Evolutionary conservation across 2,888 invertebrate species (phyloP).

Genomic region (Leucophora obtusa): DNA sequence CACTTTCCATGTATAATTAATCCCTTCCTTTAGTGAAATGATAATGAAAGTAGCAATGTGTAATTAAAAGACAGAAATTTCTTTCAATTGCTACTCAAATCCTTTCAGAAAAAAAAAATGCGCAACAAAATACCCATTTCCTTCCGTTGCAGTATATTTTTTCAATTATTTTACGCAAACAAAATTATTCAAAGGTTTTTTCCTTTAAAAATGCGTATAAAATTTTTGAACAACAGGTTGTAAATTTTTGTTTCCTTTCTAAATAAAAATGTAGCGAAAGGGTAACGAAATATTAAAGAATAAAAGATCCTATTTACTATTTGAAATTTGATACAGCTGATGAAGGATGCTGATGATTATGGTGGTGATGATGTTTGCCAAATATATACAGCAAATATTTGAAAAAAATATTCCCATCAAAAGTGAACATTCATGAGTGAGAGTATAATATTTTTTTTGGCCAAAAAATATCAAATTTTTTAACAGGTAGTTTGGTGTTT

Average conservation of each 20-base stretch:
- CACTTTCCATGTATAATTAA: neutral
- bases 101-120: constrained; percentile 41
- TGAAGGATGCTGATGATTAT: constrained; percentile 28
- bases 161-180: constrained; percentile 26
- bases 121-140: constrained; percentile 50
- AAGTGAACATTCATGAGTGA: neutral
- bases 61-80: neutral
- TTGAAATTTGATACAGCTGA: constrained; percentile 58
- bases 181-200: neutral
- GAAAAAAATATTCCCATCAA: neutral
- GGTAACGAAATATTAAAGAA: constrained; percentile 6
- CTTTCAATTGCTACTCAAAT: constrained; percentile 8
- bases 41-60: neutral
- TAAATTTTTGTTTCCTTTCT: constrained; percentile 34
- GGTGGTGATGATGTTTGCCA: constrained; percentile 39
- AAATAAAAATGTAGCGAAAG: constrained; percentile 13
- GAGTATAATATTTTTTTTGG: neutral
- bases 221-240: constrained; percentile 55
- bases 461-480: constrained; percentile 49
- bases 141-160: constrained; percentile 39
- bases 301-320: constrained; percentile 19
- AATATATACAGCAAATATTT: constrained; percentile 28
- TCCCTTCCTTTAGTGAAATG: neutral
- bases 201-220: constrained; percentile 14
- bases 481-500: constrained; percentile 48